These are phyloP conservation scores for Cuniculus paca DNA, from an alignment of 2,797 vertebrate genomes.

Conservation along the genomic window DNA sequence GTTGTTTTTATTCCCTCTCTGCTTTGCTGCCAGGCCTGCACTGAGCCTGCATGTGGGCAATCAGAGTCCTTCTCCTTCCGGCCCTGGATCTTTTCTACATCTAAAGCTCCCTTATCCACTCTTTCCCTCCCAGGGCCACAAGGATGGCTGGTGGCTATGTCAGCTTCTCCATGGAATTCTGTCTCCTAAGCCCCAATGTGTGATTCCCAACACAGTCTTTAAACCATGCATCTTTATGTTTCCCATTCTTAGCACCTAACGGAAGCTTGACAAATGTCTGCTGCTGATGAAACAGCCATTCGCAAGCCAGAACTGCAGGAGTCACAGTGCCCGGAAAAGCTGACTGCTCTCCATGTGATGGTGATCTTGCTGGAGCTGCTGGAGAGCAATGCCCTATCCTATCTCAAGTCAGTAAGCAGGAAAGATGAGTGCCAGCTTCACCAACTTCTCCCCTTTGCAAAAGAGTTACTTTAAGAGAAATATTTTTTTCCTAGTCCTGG, in stretches of 20 bases:
- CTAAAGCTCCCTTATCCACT: too few relatives aligned
- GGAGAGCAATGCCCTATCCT: rapidly evolving
- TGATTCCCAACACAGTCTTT: rapidly evolving
- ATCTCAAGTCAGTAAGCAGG: neutral
- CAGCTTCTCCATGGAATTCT: rapidly evolving
- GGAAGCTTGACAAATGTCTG: neutral
- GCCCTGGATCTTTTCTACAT: rapidly evolving
- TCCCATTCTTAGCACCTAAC: too few relatives aligned
- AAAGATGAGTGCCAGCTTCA: neutral
- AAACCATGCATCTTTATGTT: rapidly evolving
- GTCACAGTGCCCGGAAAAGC: neutral
- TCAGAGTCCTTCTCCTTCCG: neutral
- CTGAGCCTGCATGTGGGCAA: too few relatives aligned
- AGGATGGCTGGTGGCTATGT: rapidly evolving
- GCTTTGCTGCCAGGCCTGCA: rapidly evolving
- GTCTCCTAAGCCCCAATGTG: rapidly evolving
- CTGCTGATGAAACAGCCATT: neutral
- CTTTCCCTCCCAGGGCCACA: rapidly evolving
- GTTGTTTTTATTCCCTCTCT: neutral
- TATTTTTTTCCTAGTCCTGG: neutral
- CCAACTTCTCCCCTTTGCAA: neutral
- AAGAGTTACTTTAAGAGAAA: neutral
- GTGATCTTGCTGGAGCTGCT: neutral
- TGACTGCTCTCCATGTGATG: rapidly evolving
- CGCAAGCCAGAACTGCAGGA: neutral